phyloP scores from a whole-genome alignment of 2,113 vertebrate genomes.

The Corythoichthys haematopterus region DNA sequence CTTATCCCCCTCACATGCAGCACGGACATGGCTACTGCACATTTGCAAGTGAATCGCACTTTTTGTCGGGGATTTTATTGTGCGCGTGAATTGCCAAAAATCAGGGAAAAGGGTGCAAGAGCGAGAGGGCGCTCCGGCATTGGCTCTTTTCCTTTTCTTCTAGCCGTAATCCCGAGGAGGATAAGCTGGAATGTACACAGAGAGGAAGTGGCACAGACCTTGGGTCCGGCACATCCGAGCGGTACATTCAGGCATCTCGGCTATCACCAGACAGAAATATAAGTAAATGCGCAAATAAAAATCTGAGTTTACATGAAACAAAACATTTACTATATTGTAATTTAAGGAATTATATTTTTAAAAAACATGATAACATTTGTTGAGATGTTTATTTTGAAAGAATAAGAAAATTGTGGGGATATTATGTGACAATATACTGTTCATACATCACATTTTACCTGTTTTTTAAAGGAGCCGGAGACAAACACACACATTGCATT shows the following conservation, averaged over 20 bases:
- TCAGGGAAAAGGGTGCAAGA: conserved; percentile 37
- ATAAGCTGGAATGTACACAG: conserved; percentile 73
- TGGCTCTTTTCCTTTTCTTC: conserved; percentile 67
- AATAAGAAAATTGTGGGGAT: no score
- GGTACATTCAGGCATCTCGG: conserved; percentile 57
- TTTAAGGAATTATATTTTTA: not conserved
- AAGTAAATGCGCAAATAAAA: conserved; percentile 6
- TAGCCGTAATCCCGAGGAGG: conserved; percentile 71
- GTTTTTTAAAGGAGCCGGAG: conserved; percentile 13
- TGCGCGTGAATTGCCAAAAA: conserved; percentile 41
- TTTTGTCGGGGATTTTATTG: conserved; percentile 55
- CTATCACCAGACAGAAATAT: conserved; percentile 29
- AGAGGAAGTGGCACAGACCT: conserved; percentile 73
- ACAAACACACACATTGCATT: conserved; percentile 30
- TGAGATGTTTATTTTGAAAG: no score
- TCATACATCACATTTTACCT: conserved; percentile 20
- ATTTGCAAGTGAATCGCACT: conserved; percentile 77
- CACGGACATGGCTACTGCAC: conserved; percentile 55
- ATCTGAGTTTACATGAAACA: conserved; percentile 4
- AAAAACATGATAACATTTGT: not conserved
- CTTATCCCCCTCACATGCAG: conserved; percentile 45
- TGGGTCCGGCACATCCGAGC: conserved; percentile 61
- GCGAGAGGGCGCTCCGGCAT: conserved; percentile 55
- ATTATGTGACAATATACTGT: not conserved
- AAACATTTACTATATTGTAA: not conserved